phyloP scores from a whole-genome alignment of 2,113 vertebrate species.

The Chloropsis cyanopogon region DNA sequence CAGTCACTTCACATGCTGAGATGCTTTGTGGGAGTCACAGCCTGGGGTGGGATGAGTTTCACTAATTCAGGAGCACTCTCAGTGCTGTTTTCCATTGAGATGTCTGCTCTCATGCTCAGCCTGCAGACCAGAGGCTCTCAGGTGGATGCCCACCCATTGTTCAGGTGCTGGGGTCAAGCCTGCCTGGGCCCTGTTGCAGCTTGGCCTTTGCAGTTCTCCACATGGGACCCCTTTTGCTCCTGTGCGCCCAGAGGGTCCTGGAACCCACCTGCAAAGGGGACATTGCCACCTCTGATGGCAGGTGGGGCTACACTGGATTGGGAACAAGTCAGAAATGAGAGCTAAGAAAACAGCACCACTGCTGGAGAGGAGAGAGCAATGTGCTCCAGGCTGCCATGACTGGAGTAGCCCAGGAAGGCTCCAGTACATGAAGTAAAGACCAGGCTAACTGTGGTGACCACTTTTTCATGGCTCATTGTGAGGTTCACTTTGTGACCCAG shows the following conservation, averaged over 20 bases:
- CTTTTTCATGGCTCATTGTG: background rate
- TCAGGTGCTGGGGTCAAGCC: background rate
- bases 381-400: background rate
- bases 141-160: background rate
- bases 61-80: background rate
- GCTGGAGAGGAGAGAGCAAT: background rate
- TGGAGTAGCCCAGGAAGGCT: background rate
- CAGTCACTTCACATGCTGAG: background rate
- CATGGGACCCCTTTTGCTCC: background rate
- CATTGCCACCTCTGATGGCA: background rate
- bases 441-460: background rate
- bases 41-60: background rate
- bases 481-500: background rate
- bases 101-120: background rate
- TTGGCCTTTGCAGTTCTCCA: background rate
- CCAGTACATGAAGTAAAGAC: rapidly evolving
- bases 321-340: background rate
- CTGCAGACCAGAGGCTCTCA: background rate
- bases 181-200: background rate
- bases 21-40: background rate
- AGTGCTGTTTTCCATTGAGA: background rate
- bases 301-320: background rate
- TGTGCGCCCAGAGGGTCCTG: background rate
- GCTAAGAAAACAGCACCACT: background rate
- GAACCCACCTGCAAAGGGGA: background rate